Percentiles rank a stretch among this genome's conserved stretches.
Evolutionary conservation across 2,888 invertebrate genomes (phyloP).

Genomic region (Pachydiplax longipennis): DNA sequence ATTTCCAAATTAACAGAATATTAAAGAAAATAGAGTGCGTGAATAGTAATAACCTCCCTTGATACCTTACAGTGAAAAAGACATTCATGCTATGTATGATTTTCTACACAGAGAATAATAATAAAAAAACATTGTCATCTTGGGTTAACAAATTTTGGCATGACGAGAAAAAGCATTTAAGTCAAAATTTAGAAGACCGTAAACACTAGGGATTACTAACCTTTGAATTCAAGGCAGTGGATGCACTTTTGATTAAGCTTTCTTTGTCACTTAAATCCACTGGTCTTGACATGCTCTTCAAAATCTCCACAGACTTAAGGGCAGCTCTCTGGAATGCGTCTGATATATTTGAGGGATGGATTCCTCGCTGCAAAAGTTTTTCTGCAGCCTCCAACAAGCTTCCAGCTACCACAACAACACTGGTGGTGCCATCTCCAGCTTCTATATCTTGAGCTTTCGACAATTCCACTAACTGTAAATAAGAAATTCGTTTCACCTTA

Average conservation of each 20-base stretch:
- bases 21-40: no score
- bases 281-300: constrained; percentile 84
- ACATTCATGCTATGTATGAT: no score
- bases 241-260: constrained; percentile 91
- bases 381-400: constrained; percentile 94
- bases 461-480: constrained; percentile 88
- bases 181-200: no score
- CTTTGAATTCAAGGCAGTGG: constrained; percentile 97
- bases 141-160: background rate
- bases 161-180: no score
- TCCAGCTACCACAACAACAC: constrained; percentile 97
- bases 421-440: constrained; percentile 99
- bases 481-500: background rate
- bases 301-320: constrained; percentile 76
- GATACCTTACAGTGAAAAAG: no score
- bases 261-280: constrained; percentile 87
- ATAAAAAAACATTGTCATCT: background rate
- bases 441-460: constrained; percentile 99
- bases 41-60: no score
- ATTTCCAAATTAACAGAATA: no score
- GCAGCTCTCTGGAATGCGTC: constrained; percentile 93
- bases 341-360: constrained; percentile 97
- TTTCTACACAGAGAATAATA: no score
- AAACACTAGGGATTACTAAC: no score
- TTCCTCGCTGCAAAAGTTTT: constrained; percentile 89